These are phyloP conservation scores for Coendou prehensilis DNA, from an alignment of 2,797 vertebrate genomes.

Conservation along the genomic window DNA sequence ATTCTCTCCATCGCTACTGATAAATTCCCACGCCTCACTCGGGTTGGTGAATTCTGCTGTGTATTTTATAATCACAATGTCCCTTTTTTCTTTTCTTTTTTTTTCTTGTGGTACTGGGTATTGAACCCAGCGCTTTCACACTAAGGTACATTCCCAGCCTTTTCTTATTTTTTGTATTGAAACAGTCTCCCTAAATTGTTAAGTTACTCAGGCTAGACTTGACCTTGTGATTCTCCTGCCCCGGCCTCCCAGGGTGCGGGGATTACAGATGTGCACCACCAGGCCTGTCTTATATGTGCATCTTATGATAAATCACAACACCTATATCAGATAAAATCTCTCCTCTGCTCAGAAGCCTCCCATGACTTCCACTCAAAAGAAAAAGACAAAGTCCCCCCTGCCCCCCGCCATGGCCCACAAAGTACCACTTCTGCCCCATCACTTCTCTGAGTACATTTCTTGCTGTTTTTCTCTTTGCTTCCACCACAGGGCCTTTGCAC, in stretches of 20 bases:
- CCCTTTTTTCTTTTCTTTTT: no score
- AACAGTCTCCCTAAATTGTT: no score
- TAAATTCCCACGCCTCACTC: background rate
- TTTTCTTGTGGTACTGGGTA: no score
- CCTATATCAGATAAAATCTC: background rate
- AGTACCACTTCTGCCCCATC: background rate
- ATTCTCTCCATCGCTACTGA: background rate
- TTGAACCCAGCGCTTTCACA: no score
- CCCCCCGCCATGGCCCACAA: background rate
- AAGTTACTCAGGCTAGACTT: no score
- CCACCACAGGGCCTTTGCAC: constrained; percentile 1
- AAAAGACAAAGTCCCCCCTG: background rate
- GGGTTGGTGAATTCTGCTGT: background rate
- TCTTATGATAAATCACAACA: background rate
- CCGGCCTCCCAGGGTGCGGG: no score
- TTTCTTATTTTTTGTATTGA: background rate
- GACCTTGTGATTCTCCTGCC: no score
- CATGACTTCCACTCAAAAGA: background rate
- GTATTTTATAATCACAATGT: background rate
- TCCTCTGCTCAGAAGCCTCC: background rate
- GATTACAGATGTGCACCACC: no score
- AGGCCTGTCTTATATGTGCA: background rate
- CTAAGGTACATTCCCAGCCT: no score
- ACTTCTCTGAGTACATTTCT: background rate
- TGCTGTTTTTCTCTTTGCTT: background rate